Evolutionary conservation across 2,888 invertebrate species (phyloP).

Genomic region (Thumatha senex): DNA sequence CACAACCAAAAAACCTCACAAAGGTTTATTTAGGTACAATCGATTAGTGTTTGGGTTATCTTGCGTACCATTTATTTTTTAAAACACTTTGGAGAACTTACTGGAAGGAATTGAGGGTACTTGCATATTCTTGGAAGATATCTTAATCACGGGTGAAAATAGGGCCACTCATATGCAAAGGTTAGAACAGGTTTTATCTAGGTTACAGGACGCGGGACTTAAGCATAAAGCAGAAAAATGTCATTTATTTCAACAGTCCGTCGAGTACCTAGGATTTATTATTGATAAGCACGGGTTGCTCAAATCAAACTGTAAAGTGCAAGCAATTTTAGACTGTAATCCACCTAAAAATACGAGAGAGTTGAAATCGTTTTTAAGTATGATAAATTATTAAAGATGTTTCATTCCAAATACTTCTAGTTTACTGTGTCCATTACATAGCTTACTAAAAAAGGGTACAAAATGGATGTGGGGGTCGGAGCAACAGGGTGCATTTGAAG

Average conservation of each 20-base stretch:
- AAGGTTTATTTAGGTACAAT: constrained; percentile 39
- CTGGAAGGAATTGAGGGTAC: not conserved
- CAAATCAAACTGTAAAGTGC: not conserved
- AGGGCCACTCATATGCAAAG: not conserved
- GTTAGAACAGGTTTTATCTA: not conserved
- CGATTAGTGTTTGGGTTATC: constrained; percentile 41
- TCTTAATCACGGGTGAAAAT: not conserved
- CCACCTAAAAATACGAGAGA: not conserved
- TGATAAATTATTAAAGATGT: not conserved
- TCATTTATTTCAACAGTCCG: not conserved
- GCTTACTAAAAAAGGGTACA: not conserved
- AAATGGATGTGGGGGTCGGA: not conserved
- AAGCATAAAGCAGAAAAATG: not conserved
- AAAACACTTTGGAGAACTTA: constrained; percentile 43
- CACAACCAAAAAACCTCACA: constrained; percentile 37
- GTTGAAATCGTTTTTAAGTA: not conserved
- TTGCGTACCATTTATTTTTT: constrained; percentile 47
- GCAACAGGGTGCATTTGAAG: not conserved
- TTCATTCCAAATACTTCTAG: not conserved
- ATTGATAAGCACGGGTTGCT: constrained; percentile 10
- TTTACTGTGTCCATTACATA: not conserved
- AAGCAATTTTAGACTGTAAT: not conserved
- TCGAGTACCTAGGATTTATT: constrained; percentile 8
- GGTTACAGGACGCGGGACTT: not conserved
- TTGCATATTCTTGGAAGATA: not conserved